phyloP scores from a whole-genome alignment of 2,888 invertebrate species.

The Sympetrum striolatum region DNA sequence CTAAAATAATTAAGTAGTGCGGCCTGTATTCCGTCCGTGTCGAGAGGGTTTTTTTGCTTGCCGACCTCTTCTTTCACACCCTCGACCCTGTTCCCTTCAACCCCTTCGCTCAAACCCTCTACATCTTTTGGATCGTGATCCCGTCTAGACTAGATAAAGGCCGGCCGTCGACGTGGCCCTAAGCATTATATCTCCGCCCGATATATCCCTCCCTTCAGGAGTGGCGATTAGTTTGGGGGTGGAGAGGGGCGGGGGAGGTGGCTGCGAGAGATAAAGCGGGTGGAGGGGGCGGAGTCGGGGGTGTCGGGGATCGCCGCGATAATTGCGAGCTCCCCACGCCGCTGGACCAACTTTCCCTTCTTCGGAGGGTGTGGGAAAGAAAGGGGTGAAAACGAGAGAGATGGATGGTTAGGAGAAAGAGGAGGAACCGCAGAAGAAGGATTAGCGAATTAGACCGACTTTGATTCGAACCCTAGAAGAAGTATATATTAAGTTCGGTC shows the following conservation, averaged over 20 bases:
- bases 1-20: not conserved
- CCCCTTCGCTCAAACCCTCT: not conserved
- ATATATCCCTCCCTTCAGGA: not conserved
- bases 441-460: too few relatives aligned
- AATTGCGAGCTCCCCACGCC: not conserved
- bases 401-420: not conserved
- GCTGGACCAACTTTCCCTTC: not conserved
- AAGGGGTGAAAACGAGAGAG: not conserved
- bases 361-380: not conserved
- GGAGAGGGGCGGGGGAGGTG: not conserved
- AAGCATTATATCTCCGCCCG: not conserved
- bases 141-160: conserved; percentile 40
- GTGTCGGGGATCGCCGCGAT: not conserved
- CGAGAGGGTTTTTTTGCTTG: not conserved
- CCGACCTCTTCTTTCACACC: not conserved
- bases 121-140: conserved; percentile 1
- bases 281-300: not conserved
- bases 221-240: not conserved
- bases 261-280: not conserved
- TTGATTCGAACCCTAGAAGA: too few relatives aligned
- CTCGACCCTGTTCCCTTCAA: not conserved
- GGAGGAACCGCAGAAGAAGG: not conserved
- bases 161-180: not conserved
- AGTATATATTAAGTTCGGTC: too few relatives aligned
- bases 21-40: not conserved